A percentile compares a stretch with the other conserved stretches of the same genome.
Conservation (phyloP, 2,797 vertebrate genomes). For the Gobio occitaniae region DNA sequence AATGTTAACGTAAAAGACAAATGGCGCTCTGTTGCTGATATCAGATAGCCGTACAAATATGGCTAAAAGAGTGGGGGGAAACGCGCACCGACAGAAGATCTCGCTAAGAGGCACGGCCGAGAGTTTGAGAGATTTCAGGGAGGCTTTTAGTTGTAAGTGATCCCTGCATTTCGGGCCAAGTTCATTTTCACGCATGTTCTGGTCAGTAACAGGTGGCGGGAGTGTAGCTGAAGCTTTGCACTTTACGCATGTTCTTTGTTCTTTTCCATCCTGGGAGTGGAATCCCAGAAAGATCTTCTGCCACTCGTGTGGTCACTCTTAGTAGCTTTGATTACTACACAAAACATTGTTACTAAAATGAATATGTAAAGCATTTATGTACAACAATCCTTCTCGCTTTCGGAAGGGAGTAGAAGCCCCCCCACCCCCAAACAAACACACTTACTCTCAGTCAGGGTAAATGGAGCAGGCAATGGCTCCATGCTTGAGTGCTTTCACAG, state of each 20-base stretch:
- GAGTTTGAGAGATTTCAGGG: conserved; percentile 55
- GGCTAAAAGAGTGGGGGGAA: conserved; percentile 24
- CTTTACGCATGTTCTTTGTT: conserved; percentile 33
- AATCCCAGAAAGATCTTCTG: background rate
- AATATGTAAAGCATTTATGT: background rate
- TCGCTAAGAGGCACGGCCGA: conserved; percentile 44
- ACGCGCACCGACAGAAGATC: background rate
- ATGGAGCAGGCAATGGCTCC: conserved; percentile 67
- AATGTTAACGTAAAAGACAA: conserved; percentile 49
- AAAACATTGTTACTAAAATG: background rate
- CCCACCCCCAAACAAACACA: conserved; percentile 65
- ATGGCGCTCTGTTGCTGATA: conserved; percentile 45
- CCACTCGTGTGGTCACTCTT: background rate
- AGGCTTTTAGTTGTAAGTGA: conserved; percentile 46
- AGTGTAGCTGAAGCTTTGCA: background rate
- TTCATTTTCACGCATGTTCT: conserved; percentile 52
- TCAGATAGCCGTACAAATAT: conserved; percentile 54
- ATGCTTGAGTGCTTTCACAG: conserved; percentile 72
- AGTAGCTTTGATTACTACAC: background rate
- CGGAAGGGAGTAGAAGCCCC: background rate
- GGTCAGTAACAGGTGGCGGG: conserved; percentile 56
- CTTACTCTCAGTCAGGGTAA: conserved; percentile 58
- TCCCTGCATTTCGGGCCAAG: conserved; percentile 45
- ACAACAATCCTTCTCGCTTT: background rate
- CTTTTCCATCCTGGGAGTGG: background rate